Percentiles rank a stretch among this genome's conserved stretches.
These are phyloP conservation scores for Drosophila nannoptera DNA, from an alignment of 1,140 invertebrate species.

Conservation along the genomic window DNA sequence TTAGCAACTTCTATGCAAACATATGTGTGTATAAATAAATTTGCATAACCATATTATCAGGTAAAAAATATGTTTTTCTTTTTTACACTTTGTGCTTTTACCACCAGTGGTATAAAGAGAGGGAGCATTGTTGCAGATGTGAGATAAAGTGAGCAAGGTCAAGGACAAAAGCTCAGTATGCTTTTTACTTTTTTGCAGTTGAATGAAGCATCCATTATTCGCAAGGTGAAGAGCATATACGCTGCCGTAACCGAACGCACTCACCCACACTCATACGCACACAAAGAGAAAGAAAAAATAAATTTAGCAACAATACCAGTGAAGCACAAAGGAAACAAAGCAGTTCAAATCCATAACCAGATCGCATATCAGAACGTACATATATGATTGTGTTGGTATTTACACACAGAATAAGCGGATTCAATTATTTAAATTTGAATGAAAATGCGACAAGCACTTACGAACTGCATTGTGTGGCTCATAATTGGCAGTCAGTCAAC, in stretches of 20 bases:
- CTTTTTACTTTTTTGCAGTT: conserved; percentile 47
- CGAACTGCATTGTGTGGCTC: conserved; percentile 42
- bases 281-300: conserved; percentile 12
- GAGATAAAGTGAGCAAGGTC: conserved; percentile 63
- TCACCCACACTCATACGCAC: neutral
- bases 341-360: conserved; percentile 14
- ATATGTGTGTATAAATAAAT: conserved; percentile 14
- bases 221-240: conserved; percentile 18
- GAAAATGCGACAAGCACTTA: conserved; percentile 39
- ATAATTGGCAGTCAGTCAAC: conserved; percentile 31
- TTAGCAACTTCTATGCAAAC: conserved; percentile 12
- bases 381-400: neutral
- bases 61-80: conserved; percentile 24
- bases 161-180: conserved; percentile 66
- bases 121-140: conserved; percentile 11
- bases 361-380: conserved; percentile 6
- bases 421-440: conserved; percentile 10
- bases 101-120: conserved; percentile 4
- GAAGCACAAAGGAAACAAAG: conserved; percentile 26
- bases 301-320: conserved; percentile 16
- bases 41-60: conserved; percentile 8
- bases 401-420: neutral
- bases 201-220: conserved; percentile 67
- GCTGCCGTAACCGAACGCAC: conserved; percentile 8
- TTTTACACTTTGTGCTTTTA: conserved; percentile 28